Conservation (phyloP, 2,113 vertebrate genomes). For the Urocolius indicus region DNA sequence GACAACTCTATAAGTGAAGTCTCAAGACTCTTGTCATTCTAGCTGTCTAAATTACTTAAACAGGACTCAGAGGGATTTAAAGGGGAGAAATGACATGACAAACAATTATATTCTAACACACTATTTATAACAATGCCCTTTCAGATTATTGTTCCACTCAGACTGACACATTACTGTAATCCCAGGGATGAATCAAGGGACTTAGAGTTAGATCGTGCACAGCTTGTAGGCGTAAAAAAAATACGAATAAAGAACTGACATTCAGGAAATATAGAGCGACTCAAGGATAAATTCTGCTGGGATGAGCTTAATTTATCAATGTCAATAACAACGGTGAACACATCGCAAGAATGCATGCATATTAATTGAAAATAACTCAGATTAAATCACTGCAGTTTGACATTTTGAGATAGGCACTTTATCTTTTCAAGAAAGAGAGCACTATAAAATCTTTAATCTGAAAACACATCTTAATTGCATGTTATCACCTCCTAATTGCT, state of each 20-base stretch:
- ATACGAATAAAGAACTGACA: constrained; percentile 83
- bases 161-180: constrained; percentile 83
- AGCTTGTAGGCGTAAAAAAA: constrained; percentile 80
- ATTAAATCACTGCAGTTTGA: constrained; percentile 96
- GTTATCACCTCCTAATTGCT: constrained; percentile 99
- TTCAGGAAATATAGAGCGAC: constrained; percentile 89
- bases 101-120: constrained; percentile 92
- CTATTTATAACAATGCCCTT: constrained; percentile 90
- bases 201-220: constrained; percentile 77
- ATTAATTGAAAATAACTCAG: constrained; percentile 99
- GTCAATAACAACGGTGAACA: constrained; percentile 90
- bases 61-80: constrained; percentile 84
- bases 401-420: constrained; percentile 97
- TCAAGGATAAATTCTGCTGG: constrained; percentile 88
- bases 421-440: constrained; percentile 93
- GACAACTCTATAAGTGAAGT: constrained; percentile 87
- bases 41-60: constrained; percentile 89
- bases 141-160: constrained; percentile 84
- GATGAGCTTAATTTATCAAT: constrained; percentile 97
- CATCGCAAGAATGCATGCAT: constrained; percentile 91
- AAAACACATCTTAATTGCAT: constrained; percentile 98
- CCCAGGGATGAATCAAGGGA: constrained; percentile 80
- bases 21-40: constrained; percentile 91
- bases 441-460: constrained; percentile 92
- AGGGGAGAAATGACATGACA: constrained; percentile 88